phyloP scores from a whole-genome alignment of 1,140 invertebrate genomes.

The Apis florea region DNA sequence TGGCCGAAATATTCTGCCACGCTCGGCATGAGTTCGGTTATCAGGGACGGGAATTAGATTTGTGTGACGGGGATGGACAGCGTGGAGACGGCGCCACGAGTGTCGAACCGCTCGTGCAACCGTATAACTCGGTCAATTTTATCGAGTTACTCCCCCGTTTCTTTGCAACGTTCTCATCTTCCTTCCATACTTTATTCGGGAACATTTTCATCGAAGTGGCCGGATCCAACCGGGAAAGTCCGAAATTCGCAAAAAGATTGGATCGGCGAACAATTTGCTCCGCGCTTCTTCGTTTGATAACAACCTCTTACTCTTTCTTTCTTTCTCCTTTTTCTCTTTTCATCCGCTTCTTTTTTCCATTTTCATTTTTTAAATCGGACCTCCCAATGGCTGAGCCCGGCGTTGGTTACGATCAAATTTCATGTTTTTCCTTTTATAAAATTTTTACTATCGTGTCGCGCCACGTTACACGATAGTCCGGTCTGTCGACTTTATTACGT shows the following conservation, averaged over 20 bases:
- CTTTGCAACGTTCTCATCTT: constrained; percentile 50
- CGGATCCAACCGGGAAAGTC: no score
- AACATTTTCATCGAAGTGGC: constrained; percentile 17
- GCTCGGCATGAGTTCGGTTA: constrained; percentile 52
- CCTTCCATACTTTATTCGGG: constrained; percentile 32
- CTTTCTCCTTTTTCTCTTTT: no score
- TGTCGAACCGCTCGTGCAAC: constrained; percentile 30
- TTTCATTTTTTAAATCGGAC: not conserved
- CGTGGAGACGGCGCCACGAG: constrained; percentile 13
- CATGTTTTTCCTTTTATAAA: not conserved
- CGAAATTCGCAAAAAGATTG: constrained; percentile 2
- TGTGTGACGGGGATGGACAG: constrained; percentile 55
- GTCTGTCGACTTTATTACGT: constrained; percentile 8
- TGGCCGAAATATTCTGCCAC: constrained; percentile 53
- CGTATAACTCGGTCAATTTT: constrained; percentile 65
- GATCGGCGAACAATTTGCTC: not conserved
- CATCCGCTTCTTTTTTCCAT: no score
- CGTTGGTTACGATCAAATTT: not conserved
- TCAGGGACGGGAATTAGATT: constrained; percentile 62
- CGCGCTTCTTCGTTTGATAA: not conserved
- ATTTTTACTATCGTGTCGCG: not conserved
- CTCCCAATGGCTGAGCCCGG: not conserved
- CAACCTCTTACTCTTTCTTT: no score
- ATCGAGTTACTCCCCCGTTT: constrained; percentile 58
- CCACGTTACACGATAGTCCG: no score